phyloP scores from a whole-genome alignment of 2,113 vertebrate genomes.

The Centrocercus urophasianus region DNA sequence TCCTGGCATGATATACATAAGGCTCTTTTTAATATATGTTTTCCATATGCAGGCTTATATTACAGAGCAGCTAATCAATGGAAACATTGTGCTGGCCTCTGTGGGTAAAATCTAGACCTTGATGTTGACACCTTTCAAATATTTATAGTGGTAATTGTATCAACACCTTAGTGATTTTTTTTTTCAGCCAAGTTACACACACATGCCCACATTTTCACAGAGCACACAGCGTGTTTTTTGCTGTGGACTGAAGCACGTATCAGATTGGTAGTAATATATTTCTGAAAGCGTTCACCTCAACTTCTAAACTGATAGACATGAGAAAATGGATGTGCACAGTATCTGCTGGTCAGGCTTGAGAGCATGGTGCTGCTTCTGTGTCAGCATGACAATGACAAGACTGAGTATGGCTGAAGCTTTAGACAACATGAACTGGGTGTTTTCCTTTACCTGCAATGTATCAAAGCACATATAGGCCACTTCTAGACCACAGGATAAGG shows the following conservation, averaged over 20 bases:
- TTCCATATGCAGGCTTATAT: constrained; percentile 28
- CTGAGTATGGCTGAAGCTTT: background rate
- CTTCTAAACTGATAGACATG: background rate
- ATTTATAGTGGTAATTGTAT: constrained; percentile 48
- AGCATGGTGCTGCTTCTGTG: background rate
- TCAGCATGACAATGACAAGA: background rate
- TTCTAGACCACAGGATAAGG: background rate
- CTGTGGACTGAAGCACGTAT: background rate
- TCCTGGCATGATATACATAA: background rate
- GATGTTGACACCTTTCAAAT: constrained; percentile 63
- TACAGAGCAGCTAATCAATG: constrained; percentile 57
- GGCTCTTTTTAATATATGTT: background rate
- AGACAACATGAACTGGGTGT: background rate
- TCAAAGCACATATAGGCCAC: background rate
- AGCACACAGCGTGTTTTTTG: background rate
- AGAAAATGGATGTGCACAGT: background rate
- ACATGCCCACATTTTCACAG: background rate
- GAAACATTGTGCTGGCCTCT: constrained; percentile 54
- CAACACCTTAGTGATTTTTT: background rate
- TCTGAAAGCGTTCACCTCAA: background rate
- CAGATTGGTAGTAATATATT: background rate
- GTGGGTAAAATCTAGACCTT: constrained; percentile 43
- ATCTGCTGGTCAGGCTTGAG: background rate
- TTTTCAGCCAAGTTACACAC: constrained; percentile 52
- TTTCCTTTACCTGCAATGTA: background rate